Conservation (phyloP, 2,113 vertebrate species). For the Tor tambroides region DNA sequence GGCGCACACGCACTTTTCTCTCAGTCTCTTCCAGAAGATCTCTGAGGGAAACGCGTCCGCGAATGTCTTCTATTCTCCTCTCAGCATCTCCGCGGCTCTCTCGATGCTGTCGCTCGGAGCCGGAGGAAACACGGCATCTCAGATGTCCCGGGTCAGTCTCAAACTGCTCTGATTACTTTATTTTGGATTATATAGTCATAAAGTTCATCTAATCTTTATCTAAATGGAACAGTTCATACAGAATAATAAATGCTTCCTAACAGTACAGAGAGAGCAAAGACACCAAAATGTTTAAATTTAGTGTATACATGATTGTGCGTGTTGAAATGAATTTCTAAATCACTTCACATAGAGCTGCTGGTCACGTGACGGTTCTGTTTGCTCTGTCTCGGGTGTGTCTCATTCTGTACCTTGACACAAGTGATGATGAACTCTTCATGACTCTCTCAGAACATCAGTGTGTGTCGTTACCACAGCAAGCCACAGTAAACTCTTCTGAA, state of each 20-base stretch:
- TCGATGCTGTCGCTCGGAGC: conserved; percentile 84
- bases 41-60: conserved; percentile 45
- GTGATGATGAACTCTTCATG: no score
- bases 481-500: neutral
- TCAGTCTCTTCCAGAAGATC: conserved; percentile 81
- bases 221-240: neutral
- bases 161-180: neutral
- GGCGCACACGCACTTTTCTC: conserved; percentile 81
- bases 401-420: neutral
- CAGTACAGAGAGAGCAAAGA: neutral
- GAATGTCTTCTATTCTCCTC: conserved; percentile 84
- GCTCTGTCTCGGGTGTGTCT: neutral
- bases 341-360: neutral
- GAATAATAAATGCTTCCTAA: neutral
- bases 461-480: neutral
- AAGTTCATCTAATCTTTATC: neutral
- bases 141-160: conserved; percentile 82
- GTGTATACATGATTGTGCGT: neutral
- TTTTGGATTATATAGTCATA: no score
- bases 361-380: neutral
- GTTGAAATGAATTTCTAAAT: neutral
- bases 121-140: conserved; percentile 78
- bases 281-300: neutral
- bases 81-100: conserved; percentile 84
- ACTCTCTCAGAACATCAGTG: neutral